Base-by-base conservation (phyloP, 2,113 vertebrate species). In the Pterocles gutturalis region DNA sequence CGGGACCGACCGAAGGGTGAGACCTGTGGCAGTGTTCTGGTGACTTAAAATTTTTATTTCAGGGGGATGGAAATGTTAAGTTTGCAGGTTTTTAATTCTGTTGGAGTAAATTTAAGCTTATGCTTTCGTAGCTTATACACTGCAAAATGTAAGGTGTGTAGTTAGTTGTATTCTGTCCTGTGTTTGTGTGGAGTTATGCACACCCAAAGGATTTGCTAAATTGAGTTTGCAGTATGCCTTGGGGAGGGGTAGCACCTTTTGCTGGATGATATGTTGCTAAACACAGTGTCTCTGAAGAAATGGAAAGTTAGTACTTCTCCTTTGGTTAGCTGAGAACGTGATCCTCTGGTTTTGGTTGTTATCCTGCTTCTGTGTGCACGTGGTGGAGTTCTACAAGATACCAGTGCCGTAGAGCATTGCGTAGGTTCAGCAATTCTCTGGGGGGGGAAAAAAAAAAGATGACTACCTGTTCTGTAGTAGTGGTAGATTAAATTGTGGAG, bases 61-160 rank as follows among this genome's bases (percentile, higher is more conserved):
- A 7, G 1, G 45, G 10, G 26, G 36, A 10, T 11, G 2, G 54
- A 28, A 24, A 2, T 4, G n/a, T 17, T 33, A 19, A 4, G 12
- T 17, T 38, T 2, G 20, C 41, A 9, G 34, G n/a, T 3, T 31
- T 38, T 29, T 36, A 48, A 2, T 26, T 17, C 61, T 19, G 4
- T 4, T 33, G 62, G 20, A 25, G 62, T 3, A 1, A 3, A 26
- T 13, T 17, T 5, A 2, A 13, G 46, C 7, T 34, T 31, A 13
- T 29, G 21, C 16, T 36, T n/a, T 51, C 18, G 0, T 8, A 18
- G 53, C n/a, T 69, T 36, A 3, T 41, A 28, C 36, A 2, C 10
- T 0, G 2, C 18, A 2, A 33, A 54, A 4, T 3, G 5, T 8
- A 4, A 4, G 0, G 22, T 1, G 3, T 8, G 38, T 33, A 2